Percentiles rank a stretch among this genome's conserved stretches.
phyloP scores from a whole-genome alignment of 2,888 invertebrate genomes.

The Folsomia candida region DNA sequence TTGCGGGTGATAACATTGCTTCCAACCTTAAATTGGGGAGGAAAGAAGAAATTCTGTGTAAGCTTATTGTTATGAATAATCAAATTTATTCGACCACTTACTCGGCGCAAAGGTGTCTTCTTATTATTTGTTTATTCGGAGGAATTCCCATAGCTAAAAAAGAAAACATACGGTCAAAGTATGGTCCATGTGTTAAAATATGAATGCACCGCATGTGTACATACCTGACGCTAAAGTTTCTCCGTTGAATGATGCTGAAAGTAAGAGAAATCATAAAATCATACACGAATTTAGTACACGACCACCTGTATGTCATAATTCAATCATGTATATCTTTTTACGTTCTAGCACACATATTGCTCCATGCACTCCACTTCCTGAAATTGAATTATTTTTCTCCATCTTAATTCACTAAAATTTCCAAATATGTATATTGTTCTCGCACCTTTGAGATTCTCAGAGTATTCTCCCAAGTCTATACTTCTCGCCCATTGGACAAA shows the following conservation, averaged over 20 bases:
- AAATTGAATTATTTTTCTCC: constrained; percentile 38
- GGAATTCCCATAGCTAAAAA: constrained; percentile 74
- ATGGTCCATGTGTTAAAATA: too few species aligned
- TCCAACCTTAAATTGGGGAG: too few species aligned
- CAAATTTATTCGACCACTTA: too few species aligned
- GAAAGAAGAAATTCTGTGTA: too few species aligned
- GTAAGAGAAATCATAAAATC: neutral
- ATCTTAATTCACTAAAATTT: too few species aligned
- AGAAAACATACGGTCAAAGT: neutral
- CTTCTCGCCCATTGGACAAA: constrained; percentile 91
- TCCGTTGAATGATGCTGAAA: neutral
- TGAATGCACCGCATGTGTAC: too few species aligned
- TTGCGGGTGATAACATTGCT: constrained; percentile 84
- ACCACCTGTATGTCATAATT: too few species aligned
- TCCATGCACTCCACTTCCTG: constrained; percentile 92
- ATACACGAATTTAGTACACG: too few species aligned
- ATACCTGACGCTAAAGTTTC: neutral
- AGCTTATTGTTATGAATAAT: too few species aligned
- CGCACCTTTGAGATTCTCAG: constrained; percentile 84
- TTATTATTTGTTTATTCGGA: constrained; percentile 86
- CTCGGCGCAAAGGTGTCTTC: constrained; percentile 86
- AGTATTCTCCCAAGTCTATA: constrained; percentile 90
- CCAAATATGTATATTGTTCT: neutral
- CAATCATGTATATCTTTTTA: constrained; percentile 6
- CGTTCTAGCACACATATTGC: constrained; percentile 78